Evolutionary conservation across 2,113 vertebrate genomes (phyloP).

Genomic region (Dissostichus mawsoni): DNA sequence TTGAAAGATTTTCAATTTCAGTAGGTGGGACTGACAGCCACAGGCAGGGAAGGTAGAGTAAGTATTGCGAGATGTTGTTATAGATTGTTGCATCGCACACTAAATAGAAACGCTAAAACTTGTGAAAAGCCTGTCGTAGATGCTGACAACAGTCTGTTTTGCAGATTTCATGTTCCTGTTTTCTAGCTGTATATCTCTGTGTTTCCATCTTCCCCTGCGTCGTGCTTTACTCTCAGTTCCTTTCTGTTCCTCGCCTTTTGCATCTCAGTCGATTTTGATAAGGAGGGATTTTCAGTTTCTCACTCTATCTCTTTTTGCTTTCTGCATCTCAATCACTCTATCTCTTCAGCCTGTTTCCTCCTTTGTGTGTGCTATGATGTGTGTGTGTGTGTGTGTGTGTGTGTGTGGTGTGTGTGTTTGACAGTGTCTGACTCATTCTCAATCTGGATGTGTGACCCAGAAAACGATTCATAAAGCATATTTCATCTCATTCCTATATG

Average conservation of each 20-base stretch:
- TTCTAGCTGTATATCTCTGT: conserved; percentile 13
- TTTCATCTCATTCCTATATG: conserved; percentile 24
- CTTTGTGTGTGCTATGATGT: conserved; percentile 2
- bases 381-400: conserved; percentile 10
- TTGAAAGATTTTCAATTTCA: neutral
- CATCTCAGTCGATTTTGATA: conserved; percentile 30
- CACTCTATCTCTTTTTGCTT: conserved; percentile 23
- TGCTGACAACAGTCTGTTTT: conserved; percentile 10
- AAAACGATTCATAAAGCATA: conserved; percentile 46
- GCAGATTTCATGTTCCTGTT: conserved; percentile 9
- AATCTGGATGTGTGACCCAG: conserved; percentile 63
- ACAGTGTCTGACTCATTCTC: conserved; percentile 47
- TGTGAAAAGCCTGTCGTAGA: neutral
- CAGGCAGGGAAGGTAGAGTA: neutral
- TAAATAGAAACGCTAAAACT: neutral
- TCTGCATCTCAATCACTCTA: conserved; percentile 51
- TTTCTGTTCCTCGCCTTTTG: conserved; percentile 9
- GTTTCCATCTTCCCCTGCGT: conserved; percentile 4
- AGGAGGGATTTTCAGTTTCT: conserved; percentile 20
- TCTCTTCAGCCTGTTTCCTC: neutral
- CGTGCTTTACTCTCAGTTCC: conserved; percentile 20
- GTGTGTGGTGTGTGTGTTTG: conserved; percentile 13
- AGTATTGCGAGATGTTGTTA: too few species aligned
- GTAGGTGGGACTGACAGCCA: neutral
- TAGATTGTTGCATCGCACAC: neutral